Conservation (phyloP, 1,140 invertebrate genomes). For the Zaprionus gabonicus region DNA sequence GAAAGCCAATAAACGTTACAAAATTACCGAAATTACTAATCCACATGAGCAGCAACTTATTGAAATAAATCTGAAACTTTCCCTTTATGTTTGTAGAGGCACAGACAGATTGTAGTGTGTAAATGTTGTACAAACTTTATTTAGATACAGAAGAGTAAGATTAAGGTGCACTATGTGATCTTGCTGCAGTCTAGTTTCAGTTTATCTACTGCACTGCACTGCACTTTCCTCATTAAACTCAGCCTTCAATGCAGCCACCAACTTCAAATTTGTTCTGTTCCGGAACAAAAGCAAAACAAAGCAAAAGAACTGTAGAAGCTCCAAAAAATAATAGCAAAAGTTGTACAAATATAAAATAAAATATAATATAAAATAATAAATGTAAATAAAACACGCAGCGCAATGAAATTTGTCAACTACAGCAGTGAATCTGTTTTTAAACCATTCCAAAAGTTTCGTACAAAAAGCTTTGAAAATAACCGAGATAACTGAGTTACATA, state of each 20-base stretch:
- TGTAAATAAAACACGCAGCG: neutral
- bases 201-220: neutral
- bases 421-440: neutral
- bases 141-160: too few species aligned
- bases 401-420: neutral
- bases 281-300: neutral
- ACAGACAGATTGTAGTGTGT: too few species aligned
- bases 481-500: neutral
- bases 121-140: too few species aligned
- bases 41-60: neutral
- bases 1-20: conserved; percentile 33
- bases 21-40: conserved; percentile 30
- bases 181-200: neutral
- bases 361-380: neutral
- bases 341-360: neutral
- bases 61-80: neutral
- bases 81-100: too few species aligned
- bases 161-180: too few species aligned
- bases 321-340: neutral
- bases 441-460: neutral
- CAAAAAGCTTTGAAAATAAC: neutral
- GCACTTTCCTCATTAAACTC: neutral
- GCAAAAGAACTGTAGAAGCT: neutral
- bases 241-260: neutral
- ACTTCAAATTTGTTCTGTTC: neutral